Evolutionary conservation across 2,888 invertebrate genomes (phyloP).

Genomic region (Adelphocoris suturalis): DNA sequence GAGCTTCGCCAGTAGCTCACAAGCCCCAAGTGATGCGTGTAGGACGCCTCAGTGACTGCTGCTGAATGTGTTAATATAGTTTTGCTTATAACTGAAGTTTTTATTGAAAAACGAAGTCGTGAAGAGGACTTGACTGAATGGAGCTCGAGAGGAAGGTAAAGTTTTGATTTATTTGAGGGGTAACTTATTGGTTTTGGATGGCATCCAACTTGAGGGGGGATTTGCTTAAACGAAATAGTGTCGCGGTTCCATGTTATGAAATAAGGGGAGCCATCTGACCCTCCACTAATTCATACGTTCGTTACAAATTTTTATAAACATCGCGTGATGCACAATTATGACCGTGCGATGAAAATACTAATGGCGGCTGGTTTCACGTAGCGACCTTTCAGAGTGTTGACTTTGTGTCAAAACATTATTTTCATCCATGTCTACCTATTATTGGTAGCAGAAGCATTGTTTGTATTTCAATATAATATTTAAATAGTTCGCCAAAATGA

Average conservation of each 20-base stretch:
- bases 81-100: neutral
- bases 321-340: too few relatives aligned
- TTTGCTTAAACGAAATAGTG: conserved; percentile 13
- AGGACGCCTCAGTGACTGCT: neutral
- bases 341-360: too few relatives aligned
- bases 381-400: too few relatives aligned
- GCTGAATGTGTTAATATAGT: neutral
- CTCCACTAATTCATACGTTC: neutral
- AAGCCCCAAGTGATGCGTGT: neutral
- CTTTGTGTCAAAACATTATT: too few relatives aligned
- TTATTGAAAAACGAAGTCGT: neutral
- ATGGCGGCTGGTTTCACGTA: too few relatives aligned
- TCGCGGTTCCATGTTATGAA: neutral
- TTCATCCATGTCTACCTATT: too few relatives aligned
- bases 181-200: neutral
- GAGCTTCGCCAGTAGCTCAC: neutral
- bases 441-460: too few relatives aligned
- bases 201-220: neutral
- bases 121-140: neutral
- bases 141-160: conserved; percentile 7
- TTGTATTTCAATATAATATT: too few relatives aligned
- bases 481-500: too few relatives aligned
- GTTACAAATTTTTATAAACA: neutral
- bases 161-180: neutral
- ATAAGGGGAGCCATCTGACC: neutral